Percentiles rank a stretch among this genome's conserved stretches.
Conservation (phyloP, 2,888 invertebrate species). For the Phlogophora meticulosa region DNA sequence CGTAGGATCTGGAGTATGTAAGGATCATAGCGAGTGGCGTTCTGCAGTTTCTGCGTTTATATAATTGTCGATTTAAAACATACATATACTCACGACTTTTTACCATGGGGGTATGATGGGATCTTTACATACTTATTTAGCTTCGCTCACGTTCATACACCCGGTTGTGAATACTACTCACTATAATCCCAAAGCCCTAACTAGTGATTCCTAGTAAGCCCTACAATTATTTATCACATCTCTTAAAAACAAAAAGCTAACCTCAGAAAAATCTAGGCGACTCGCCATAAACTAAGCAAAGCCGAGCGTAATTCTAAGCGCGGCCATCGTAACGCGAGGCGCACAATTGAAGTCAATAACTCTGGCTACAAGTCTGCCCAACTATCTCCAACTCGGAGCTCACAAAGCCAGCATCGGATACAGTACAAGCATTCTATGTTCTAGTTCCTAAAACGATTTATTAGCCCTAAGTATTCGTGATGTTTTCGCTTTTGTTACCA, state of each 20-base stretch:
- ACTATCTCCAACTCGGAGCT: constrained; percentile 65
- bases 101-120: too few species aligned
- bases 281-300: constrained; percentile 37
- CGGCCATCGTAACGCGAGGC: constrained; percentile 58
- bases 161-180: too few species aligned
- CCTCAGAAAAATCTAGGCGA: constrained; percentile 1
- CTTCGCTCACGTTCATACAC: too few species aligned
- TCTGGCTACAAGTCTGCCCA: constrained; percentile 54
- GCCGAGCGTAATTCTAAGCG: constrained; percentile 57
- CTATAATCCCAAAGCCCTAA: too few species aligned
- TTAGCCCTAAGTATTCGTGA: constrained; percentile 53
- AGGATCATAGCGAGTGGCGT: too few species aligned
- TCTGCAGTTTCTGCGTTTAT: too few species aligned
- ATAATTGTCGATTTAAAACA: too few species aligned
- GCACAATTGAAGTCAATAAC: constrained; percentile 71
- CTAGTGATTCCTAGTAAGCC: too few species aligned
- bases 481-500: constrained; percentile 31
- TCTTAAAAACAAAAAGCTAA: neutral
- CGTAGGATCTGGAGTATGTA: too few species aligned
- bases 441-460: constrained; percentile 69
- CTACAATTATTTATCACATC: too few species aligned
- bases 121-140: too few species aligned
- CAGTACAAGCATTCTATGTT: constrained; percentile 52
- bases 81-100: too few species aligned
- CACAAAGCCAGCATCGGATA: constrained; percentile 67